Conservation (phyloP, 2,113 vertebrate genomes). For the Seriola dumerili region DNA sequence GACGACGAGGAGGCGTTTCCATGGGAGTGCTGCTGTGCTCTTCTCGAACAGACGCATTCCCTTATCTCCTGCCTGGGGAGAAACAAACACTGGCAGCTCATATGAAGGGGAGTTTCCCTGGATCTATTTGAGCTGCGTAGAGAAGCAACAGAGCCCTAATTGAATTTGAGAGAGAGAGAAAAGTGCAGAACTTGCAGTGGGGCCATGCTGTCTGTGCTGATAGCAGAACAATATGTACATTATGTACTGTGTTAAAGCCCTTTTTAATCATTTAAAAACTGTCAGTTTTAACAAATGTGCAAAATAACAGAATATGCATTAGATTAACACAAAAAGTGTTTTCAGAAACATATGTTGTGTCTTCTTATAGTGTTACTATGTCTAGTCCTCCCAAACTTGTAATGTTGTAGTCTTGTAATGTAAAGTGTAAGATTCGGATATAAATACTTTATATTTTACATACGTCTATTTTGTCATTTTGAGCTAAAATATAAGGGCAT, state of each 20-base stretch:
- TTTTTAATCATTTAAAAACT: not conserved
- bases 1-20: slow-evolving; percentile 69
- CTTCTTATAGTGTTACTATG: not conserved
- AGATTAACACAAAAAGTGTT: not conserved
- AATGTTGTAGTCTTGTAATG: too few species aligned
- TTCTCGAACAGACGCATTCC: slow-evolving; percentile 63
- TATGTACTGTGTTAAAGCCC: slow-evolving; percentile 10
- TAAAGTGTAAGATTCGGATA: too few species aligned
- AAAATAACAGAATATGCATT: not conserved
- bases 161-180: slow-evolving; percentile 74
- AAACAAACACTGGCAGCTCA: slow-evolving; percentile 79
- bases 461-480: not conserved
- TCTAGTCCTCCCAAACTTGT: not conserved
- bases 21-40: slow-evolving; percentile 73
- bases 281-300: slow-evolving; percentile 5
- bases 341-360: slow-evolving; percentile 5
- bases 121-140: slow-evolving; percentile 69
- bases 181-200: slow-evolving; percentile 36
- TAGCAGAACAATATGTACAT: slow-evolving; percentile 43
- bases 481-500: not conserved
- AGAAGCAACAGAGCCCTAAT: slow-evolving; percentile 76
- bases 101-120: slow-evolving; percentile 74
- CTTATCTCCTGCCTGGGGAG: slow-evolving; percentile 77
- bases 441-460: too few species aligned
- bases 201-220: slow-evolving; percentile 34